Evolutionary conservation across 2,113 vertebrate species (phyloP).

Genomic region (Pavo muticus): DNA sequence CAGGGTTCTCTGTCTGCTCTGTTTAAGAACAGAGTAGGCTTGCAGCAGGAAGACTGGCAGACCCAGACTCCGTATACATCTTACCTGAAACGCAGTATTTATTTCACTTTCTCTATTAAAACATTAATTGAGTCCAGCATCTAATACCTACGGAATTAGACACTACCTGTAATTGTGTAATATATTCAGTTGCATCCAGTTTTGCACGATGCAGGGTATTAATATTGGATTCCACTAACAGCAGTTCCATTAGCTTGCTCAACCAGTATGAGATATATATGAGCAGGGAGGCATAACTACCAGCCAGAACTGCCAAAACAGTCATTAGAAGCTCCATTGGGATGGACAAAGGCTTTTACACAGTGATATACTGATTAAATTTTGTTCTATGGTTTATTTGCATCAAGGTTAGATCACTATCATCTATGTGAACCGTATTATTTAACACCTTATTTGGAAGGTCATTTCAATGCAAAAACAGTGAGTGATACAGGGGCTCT

Average conservation of each 20-base stretch:
- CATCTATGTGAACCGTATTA: slow-evolving; percentile 36
- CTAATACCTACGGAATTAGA: slow-evolving; percentile 80
- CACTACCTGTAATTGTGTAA: slow-evolving; percentile 75
- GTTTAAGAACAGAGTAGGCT: slow-evolving; percentile 2
- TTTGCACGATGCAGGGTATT: slow-evolving; percentile 74
- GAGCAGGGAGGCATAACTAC: slow-evolving; percentile 76
- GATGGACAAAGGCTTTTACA: slow-evolving; percentile 79
- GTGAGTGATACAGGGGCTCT: slow-evolving; percentile 12
- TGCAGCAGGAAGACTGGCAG: slow-evolving; percentile 61
- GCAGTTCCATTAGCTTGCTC: slow-evolving; percentile 80
- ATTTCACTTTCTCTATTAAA: slow-evolving; percentile 76
- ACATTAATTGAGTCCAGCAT: slow-evolving; percentile 76
- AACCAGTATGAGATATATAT: slow-evolving; percentile 76
- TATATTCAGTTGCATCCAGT: slow-evolving; percentile 77
- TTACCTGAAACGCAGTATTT: slow-evolving; percentile 72
- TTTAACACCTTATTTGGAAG: slow-evolving; percentile 74
- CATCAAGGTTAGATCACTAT: slow-evolving; percentile 78
- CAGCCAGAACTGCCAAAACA: slow-evolving; percentile 80
- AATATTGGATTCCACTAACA: slow-evolving; percentile 82
- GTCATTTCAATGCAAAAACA: slow-evolving; percentile 69
- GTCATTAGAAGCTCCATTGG: slow-evolving; percentile 80
- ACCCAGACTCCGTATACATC: slow-evolving; percentile 49
- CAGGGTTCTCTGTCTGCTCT: slow-evolving; percentile 64
- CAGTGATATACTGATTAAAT: slow-evolving; percentile 79
- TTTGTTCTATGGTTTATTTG: slow-evolving; percentile 82